Evolutionary conservation across 2,113 vertebrate species (phyloP), one percentile per base, ranked within the genome.

Genomic region (Leucoraja erinaceus): DNA sequence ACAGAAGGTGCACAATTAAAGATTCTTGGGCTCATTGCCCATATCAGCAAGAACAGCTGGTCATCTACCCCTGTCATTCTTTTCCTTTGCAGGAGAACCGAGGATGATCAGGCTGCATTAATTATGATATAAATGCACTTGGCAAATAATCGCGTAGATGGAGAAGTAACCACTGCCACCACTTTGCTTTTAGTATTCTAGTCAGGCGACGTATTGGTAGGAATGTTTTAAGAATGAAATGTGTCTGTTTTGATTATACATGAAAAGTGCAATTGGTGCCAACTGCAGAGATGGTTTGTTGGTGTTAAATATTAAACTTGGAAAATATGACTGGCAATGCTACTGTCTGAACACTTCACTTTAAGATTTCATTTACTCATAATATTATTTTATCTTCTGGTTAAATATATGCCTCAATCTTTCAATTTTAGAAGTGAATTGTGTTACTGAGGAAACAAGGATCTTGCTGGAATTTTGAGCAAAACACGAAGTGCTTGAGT

Each of bases 1-100:
- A 91, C 90, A 91, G 90, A 91, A 91, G 90, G 90, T 91, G 33
- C 90, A 91, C 90, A 91, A 91, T 91, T 91, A 91, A 91, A 91
- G 90, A 54, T 91, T 54, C 90, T 91, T 91, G 90, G 90, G 90
- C 90, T 91, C 38, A 72, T 91, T 91, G 90, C 90, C 90, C 90
- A 91, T 91, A 72, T 72, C 68, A 91, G 68, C 25, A 38, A 91
- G 90, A 91, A 91, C 90, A 91, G 90, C 90, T 91, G 90, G 90
- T 91, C 90, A 91, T 66, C 90, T 72, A 91, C 33, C 59, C 90
- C 33, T 91, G 90, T 91, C 90, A 91, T 72, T 91, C 20, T 20
- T 18, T 54, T 20, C 20, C 90, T 91, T 91, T 91, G 90, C 90
- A 28, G 66, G 66, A 54, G 90, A 74, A 91, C 68, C 47, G 66